A percentile compares a stretch with the other conserved stretches of the same genome.
phyloP scores from a whole-genome alignment of 23 tunicate species.

The Styela clava region DNA sequence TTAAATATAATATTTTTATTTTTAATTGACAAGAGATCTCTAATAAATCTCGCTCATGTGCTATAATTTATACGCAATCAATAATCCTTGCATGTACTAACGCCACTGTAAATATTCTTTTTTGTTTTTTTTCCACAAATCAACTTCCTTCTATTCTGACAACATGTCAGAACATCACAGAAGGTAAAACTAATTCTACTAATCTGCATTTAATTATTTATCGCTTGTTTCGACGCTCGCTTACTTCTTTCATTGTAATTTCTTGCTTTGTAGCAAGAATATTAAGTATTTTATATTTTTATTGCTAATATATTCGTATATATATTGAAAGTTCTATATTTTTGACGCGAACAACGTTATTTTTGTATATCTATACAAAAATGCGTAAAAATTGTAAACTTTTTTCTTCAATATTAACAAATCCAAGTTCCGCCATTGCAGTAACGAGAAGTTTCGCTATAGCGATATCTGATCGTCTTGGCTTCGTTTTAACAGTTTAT shows the following conservation, averaged over 20 bases:
- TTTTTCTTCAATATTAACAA: background rate
- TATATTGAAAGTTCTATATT: background rate
- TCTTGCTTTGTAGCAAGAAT: background rate
- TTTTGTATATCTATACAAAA: background rate
- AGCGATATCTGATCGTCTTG: background rate
- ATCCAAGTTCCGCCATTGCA: slow-evolving; percentile 18
- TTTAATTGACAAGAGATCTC: background rate
- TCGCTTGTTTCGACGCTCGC: background rate
- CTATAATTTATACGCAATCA: background rate
- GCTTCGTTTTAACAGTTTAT: background rate
- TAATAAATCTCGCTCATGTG: background rate
- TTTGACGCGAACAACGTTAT: background rate
- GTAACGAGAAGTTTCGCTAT: background rate
- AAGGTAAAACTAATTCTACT: slow-evolving; percentile 13
- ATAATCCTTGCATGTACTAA: background rate
- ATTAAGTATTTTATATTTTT: background rate
- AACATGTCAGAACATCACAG: background rate
- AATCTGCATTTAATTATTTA: background rate
- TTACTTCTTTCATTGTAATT: background rate
- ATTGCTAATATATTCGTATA: background rate
- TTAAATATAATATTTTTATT: no score
- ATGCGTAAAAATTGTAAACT: background rate
- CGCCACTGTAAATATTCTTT: background rate
- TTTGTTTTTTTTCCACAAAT: background rate
- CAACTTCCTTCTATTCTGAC: slow-evolving; percentile 20